Evolutionary conservation across 2,888 invertebrate genomes (phyloP), one percentile per base, ranked within the genome.

Genomic region (Cosmopolites sordidus): DNA sequence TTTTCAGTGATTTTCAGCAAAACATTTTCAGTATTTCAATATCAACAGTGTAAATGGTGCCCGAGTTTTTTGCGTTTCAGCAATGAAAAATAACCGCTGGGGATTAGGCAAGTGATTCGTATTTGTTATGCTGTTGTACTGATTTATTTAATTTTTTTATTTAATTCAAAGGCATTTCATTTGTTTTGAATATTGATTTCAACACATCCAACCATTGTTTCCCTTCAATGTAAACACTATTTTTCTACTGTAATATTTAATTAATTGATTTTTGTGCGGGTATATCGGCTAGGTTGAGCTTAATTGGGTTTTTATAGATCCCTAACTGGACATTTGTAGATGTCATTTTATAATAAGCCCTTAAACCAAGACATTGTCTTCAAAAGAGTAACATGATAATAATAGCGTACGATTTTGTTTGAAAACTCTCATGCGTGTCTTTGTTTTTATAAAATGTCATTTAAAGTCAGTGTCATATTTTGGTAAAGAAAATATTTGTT

Each of bases 71-170:
- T 43, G 48, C 44, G 53, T 43, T n/a, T 43, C 30, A 48, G 43
- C 16, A 42, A 53, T 53, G 53, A 53, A 53, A 48, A 53, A 48
- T 48, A 53, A 44, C 39, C 48, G 53, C 16, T 53, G 53, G 53
- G 48, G 53, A 29, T 27, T 53, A 40, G 53, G 53, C 47, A 29
- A 53, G 53, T 48, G 16, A n/a, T 40, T 16, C 15, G 3, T 15
- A 14, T 5, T 15, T 14, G 15, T 40, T 16, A 15, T 12, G 9
- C n/a, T 12, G n/a, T 33, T n/a, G 11, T 33, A 5, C n/a, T 12
- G 12, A 33, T 12, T 3, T 33, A n/a, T 33, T 6, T 33, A 3
- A 3, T 5, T 4, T 11, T 33, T 33, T 33, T 11, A 12, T 5
- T 33, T 9, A 33, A 33, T 11, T 11, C n/a, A 33, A 33, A 33